Evolutionary conservation across 2,797 vertebrate species (phyloP).

Genomic region (Natrix natrix): DNA sequence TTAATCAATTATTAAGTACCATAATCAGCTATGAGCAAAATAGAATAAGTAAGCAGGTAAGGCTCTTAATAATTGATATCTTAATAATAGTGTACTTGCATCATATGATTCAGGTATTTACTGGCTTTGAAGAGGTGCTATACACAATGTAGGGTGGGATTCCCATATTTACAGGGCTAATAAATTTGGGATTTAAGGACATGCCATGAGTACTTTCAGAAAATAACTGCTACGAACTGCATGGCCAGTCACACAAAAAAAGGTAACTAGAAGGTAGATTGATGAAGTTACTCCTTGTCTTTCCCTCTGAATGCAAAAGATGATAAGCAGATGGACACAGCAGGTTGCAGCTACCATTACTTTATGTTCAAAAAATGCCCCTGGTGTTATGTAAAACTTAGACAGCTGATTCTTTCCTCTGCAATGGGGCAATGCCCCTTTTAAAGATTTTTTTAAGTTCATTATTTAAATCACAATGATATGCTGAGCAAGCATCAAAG

Average conservation of each 20-base stretch:
- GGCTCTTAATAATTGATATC: neutral
- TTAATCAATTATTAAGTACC: too few species aligned
- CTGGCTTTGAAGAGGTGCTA: neutral
- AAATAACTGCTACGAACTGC: neutral
- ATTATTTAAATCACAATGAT: neutral
- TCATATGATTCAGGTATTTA: neutral
- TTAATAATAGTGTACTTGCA: neutral
- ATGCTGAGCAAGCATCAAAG: neutral
- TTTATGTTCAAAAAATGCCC: neutral
- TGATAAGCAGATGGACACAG: neutral
- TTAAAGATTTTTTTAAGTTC: neutral
- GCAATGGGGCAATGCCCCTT: neutral
- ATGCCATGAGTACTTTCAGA: neutral
- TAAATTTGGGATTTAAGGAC: neutral
- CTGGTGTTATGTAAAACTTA: neutral
- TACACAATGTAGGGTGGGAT: neutral
- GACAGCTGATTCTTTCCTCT: neutral
- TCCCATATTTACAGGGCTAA: neutral
- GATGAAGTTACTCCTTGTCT: neutral
- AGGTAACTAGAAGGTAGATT: neutral
- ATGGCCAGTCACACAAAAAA: neutral
- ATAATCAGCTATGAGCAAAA: neutral
- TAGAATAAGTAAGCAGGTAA: neutral
- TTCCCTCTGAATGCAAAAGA: neutral
- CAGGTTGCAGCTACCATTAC: neutral